Base-by-base conservation (phyloP, 2,113 vertebrate genomes). In the Origma solitaria region DNA sequence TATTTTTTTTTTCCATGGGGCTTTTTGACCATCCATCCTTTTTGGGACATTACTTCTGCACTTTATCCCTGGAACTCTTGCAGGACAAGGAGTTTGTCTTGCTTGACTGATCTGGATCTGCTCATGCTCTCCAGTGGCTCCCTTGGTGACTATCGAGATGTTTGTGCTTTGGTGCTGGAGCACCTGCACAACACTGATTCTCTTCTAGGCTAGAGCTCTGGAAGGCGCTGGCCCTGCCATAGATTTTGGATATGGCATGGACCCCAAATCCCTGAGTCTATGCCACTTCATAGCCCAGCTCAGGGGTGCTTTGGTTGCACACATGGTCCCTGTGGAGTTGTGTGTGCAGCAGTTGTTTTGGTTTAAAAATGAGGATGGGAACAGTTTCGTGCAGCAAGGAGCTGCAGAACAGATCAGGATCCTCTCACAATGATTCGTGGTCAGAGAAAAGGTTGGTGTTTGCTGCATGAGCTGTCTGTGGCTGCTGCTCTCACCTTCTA, bases 161-260 rank as follows among this genome's bases (percentile, higher is more conserved):
- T 45, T 61, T 61, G 27, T 62, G 24, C 50, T 66, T 40, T 83
- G 38, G 21, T 38, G 38, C 20, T 45, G 40, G 30, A 64, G 31
- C n/a, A 51, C 19, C 10, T 40, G 27, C 27, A 57, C 0, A 0
- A 17, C 22, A 23, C 20, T 22, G 42, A 42, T 24, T 13, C 11
- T 68, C 13, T n/a, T 37, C 49, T 35, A 56, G 15, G 5, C n/a
- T 50, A 58, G 54, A 90, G 25, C 49, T 51, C 66, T 79, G 15
- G 19, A 23, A 60, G 16, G 4, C 53, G 45, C 25, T 65, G 68
- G 28, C 12, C 17, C 21, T 65, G 54, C 20, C n/a, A 38, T 3
- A 35, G 70, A 42, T 44, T 82, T 56, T 56, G 88, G 27, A 20
- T 44, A 17, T 30, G n/a, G 13, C 44, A 15, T 7, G 0, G 0